Percentiles rank a stretch among this genome's conserved stretches.
Conservation (phyloP, 2,888 invertebrate genomes). For the Phyllotreta striolata region DNA sequence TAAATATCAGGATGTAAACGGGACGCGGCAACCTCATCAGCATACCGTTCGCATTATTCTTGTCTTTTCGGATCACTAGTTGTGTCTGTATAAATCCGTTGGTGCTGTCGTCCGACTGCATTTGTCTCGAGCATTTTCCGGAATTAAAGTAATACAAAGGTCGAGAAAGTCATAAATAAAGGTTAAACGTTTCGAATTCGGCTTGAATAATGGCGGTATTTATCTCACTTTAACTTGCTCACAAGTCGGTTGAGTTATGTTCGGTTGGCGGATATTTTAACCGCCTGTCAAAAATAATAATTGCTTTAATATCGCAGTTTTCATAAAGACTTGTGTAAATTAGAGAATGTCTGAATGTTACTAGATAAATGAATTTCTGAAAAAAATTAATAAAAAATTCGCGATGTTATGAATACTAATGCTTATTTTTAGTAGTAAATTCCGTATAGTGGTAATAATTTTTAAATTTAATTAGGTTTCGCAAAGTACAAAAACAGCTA, state of each 20-base stretch:
- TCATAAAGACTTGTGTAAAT: no score
- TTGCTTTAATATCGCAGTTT: background rate
- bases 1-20: constrained; percentile 58
- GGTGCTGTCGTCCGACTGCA: constrained; percentile 39
- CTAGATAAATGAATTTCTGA: no score
- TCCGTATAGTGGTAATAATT: no score
- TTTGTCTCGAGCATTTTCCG: constrained; percentile 53
- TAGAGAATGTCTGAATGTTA: no score
- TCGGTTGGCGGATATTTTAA: background rate
- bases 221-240: constrained; percentile 16
- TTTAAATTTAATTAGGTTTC: no score
- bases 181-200: constrained; percentile 10
- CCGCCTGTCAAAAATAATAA: constrained; percentile 8
- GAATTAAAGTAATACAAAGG: constrained; percentile 46
- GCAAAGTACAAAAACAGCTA: no score
- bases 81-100: constrained; percentile 50
- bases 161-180: constrained; percentile 16
- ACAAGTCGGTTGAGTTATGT: constrained; percentile 4
- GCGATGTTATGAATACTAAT: no score
- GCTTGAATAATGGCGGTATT: constrained; percentile 12
- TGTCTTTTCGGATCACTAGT: constrained; percentile 44
- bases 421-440: no score
- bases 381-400: no score
- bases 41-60: constrained; percentile 62
- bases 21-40: constrained; percentile 54